Evolutionary conservation across 2,888 invertebrate genomes (phyloP), one percentile per base, ranked within the genome.

Genomic region (Chrysodeixis includens): DNA sequence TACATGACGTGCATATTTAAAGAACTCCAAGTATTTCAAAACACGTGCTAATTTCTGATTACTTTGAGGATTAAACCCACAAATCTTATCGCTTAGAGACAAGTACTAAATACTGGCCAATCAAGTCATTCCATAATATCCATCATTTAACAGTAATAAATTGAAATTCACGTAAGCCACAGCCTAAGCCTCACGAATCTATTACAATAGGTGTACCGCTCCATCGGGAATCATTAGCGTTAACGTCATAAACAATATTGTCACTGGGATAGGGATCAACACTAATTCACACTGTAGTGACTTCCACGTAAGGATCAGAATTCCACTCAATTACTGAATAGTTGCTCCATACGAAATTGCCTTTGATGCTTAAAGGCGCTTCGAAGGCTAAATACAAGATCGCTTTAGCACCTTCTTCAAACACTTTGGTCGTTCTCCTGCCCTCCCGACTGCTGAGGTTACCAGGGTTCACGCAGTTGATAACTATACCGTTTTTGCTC

Each of bases 291-390:
- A 95, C 94, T 4, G 91, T 92, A 5, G 94, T 91, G 56, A 95
- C 93, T 85, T 94, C 94, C 2, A 95, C 90, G 74, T 84, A 95
- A 1, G 93, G 94, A 71, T 95, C 94, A 61, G 92, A 92, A 74
- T 91, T 93, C 94, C 94, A 95, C 63, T 93, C 91, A 40, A 95
- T 92, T 58, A 93, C 92, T 40, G 92, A 93, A 84, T 91, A 94
- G 80, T 95, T 93, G 79, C 94, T 94, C 95, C 95, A 95, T 62
- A 95, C 93, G 58, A 95, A 95, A 85, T 95, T 94, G 4, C 95
- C 95, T 74, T 95, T 94, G 62, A 94, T 70, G 0, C 90, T 85
- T 71, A 94, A 78, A 1, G 94, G 93, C 0, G 94, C 94, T 84
- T 94, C 93, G 44, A 92, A 81, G 7, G 94, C 94, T 71, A 95